Evolutionary conservation across 2,888 invertebrate genomes (phyloP).

Genomic region (Bombyx huttoni): DNA sequence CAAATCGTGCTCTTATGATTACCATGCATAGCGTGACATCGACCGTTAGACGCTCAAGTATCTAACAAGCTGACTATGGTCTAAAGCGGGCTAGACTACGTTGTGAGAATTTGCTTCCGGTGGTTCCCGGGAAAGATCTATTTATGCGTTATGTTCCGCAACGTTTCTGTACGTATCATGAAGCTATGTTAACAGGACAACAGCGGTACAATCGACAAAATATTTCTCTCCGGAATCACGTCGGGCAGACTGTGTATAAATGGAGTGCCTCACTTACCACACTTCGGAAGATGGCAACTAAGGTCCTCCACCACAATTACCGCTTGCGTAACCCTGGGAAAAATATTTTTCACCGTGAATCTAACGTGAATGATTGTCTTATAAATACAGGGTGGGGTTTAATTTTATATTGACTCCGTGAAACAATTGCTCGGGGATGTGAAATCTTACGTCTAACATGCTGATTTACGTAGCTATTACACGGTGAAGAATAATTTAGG

Average conservation of each 20-base stretch:
- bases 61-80: conserved; percentile 49
- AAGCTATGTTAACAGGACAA: conserved; percentile 54
- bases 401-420: conserved; percentile 43
- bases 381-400: conserved; percentile 32
- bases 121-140: conserved; percentile 71
- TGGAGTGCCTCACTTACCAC: conserved; percentile 73
- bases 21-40: conserved; percentile 68
- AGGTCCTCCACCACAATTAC: conserved; percentile 73
- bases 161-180: conserved; percentile 51
- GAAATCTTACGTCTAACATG: conserved; percentile 56
- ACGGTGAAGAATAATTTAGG: conserved; percentile 34
- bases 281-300: conserved; percentile 72
- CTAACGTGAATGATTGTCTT: conserved; percentile 68
- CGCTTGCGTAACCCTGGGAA: conserved; percentile 73
- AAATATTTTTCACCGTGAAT: conserved; percentile 73
- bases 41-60: conserved; percentile 51
- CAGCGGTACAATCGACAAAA: conserved; percentile 70
- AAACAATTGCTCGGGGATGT: conserved; percentile 41
- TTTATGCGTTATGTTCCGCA: conserved; percentile 70
- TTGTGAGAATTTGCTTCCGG: conserved; percentile 58
- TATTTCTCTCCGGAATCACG: conserved; percentile 73
- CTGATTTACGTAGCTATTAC: conserved; percentile 39
- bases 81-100: conserved; percentile 64
- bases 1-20: conserved; percentile 63
- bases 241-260: conserved; percentile 67